A percentile compares a stretch with the other conserved stretches of the same genome.
Conservation (phyloP, 2,888 invertebrate genomes). For the Caenorhabditis doughertyi region DNA sequence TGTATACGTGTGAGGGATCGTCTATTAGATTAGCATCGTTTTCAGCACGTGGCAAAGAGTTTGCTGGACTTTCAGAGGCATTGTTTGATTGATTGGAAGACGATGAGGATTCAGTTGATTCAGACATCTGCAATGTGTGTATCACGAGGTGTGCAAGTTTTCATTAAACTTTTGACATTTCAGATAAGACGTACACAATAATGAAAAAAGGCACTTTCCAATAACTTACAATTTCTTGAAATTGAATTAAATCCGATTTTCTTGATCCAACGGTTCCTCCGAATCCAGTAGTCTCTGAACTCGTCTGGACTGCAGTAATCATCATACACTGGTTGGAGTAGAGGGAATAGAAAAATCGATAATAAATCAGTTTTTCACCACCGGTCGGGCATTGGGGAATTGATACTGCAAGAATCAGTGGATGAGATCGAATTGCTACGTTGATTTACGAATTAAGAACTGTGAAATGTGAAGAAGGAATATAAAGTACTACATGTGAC, state of each 20-base stretch:
- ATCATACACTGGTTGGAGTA: not conserved
- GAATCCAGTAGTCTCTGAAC: constrained; percentile 13
- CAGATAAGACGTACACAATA: no score
- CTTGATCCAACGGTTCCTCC: constrained; percentile 19
- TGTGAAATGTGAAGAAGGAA: no score
- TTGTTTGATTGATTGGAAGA: constrained; percentile 50
- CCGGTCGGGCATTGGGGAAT: constrained; percentile 6
- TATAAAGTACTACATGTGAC: no score
- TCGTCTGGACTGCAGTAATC: constrained; percentile 18
- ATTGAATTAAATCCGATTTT: constrained; percentile 36
- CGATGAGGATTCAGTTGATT: constrained; percentile 56
- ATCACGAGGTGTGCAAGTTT: no score
- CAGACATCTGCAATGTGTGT: constrained; percentile 57
- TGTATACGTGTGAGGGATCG: constrained; percentile 74
- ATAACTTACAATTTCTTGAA: constrained; percentile 48
- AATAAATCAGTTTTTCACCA: constrained; percentile 7
- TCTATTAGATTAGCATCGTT: constrained; percentile 4
- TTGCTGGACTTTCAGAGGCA: not conserved
- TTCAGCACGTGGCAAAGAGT: not conserved
- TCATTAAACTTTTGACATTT: no score
- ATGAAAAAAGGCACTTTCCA: no score
- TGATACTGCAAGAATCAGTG: constrained; percentile 5
- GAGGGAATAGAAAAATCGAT: not conserved
- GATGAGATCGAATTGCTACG: not conserved
- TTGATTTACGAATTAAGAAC: not conserved